Evolutionary conservation across 2,797 vertebrate genomes (phyloP).

Genomic region (Spea hammondii): DNA sequence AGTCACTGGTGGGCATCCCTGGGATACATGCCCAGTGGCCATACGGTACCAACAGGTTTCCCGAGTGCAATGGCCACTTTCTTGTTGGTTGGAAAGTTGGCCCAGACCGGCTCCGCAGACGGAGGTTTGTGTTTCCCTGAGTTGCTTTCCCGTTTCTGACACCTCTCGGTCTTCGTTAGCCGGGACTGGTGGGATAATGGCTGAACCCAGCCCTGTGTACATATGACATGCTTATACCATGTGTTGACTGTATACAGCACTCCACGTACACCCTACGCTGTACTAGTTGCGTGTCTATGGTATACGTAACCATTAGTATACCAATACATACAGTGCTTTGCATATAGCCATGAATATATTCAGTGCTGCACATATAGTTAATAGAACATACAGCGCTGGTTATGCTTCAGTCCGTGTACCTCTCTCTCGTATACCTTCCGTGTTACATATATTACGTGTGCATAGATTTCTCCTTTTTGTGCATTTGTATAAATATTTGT

Average conservation of each 20-base stretch:
- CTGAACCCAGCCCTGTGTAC: too few relatives aligned
- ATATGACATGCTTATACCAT: slow-evolving; percentile 1
- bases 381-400: slow-evolving; percentile 27
- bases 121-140: too few relatives aligned
- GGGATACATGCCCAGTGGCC: slow-evolving; percentile 29
- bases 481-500: slow-evolving; percentile 33
- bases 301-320: too few relatives aligned
- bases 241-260: slow-evolving; percentile 10
- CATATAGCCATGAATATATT: slow-evolving; percentile 7
- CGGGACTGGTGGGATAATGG: too few relatives aligned
- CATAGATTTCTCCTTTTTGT: slow-evolving; percentile 60
- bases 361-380: slow-evolving; percentile 9
- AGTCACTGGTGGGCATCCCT: slow-evolving; percentile 37
- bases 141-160: too few relatives aligned
- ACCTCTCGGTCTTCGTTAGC: too few relatives aligned
- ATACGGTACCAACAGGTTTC: too few relatives aligned
- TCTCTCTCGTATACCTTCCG: not conserved
- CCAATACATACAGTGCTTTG: slow-evolving; percentile 6
- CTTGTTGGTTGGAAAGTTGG: too few relatives aligned
- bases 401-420: not conserved
- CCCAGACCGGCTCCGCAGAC: too few relatives aligned
- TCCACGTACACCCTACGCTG: not conserved
- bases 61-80: too few relatives aligned
- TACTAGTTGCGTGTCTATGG: too few relatives aligned
- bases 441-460: slow-evolving; percentile 21